Percentiles rank a stretch among this genome's conserved stretches.
Evolutionary conservation across 2,797 vertebrate species (phyloP).

Genomic region (Arnoldichthys spilopterus): DNA sequence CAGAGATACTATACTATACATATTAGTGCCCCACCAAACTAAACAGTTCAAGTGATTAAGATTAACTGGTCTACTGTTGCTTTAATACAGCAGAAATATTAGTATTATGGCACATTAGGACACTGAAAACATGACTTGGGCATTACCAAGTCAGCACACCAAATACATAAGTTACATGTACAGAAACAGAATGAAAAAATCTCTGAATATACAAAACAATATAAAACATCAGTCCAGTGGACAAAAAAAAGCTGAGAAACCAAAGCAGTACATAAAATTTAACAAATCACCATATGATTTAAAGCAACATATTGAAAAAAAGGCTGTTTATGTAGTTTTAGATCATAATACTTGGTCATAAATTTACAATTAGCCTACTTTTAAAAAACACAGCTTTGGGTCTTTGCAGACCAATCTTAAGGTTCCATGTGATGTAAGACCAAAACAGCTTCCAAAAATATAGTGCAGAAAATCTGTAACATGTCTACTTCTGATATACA

Average conservation of each 20-base stretch:
- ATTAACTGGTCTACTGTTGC: background rate
- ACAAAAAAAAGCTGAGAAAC: constrained; percentile 10
- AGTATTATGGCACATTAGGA: constrained; percentile 28
- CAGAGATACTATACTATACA: background rate
- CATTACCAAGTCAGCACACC: background rate
- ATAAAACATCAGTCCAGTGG: constrained; percentile 16
- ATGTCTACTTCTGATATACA: constrained; percentile 11
- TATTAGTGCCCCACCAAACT: constrained; percentile 14
- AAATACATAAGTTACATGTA: background rate
- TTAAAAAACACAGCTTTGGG: background rate
- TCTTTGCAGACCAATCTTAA: background rate
- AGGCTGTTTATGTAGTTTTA: constrained; percentile 16
- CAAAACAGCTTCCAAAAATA: constrained; percentile 1
- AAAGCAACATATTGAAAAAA: background rate
- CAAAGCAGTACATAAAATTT: background rate
- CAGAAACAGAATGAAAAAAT: background rate
- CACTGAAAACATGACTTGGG: background rate
- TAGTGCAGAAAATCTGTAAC: background rate
- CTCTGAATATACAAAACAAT: constrained; percentile 5
- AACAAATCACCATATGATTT: background rate
- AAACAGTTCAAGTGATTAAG: constrained; percentile 12
- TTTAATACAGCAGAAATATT: background rate
- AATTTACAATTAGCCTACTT: constrained; percentile 2
- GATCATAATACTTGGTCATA: constrained; percentile 6
- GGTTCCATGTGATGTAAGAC: background rate